Base-by-base conservation (phyloP, 2,797 vertebrate genomes). In the Galago senegalensis region DNA sequence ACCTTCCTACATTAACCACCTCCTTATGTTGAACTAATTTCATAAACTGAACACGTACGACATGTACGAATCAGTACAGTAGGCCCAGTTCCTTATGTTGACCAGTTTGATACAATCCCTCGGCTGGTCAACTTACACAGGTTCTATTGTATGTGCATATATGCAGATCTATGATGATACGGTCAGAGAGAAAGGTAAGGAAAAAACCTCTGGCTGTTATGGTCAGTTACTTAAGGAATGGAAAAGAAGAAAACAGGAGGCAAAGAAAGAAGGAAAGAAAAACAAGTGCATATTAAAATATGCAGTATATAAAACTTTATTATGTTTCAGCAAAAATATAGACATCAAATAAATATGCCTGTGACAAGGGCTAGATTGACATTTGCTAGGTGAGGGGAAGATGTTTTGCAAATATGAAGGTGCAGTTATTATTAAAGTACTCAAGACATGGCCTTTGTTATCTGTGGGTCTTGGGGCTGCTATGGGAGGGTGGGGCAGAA, bases 401-500 rank as follows among this genome's bases (percentile, higher is more conserved):
- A 10, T 34, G 37, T 60, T 46, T 43, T 25, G 73, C 73, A 46
- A 72, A 34, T 17, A 25, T 14, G 29, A 58, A 86, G 37, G 29
- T 7, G 10, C 7, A 37, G 17, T 60, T 29, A 58, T 46, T 72
- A 31, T n/a, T 60, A 60, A 76, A 80, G 84, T 25, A 83, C 67
- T 25, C 40, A 20, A 91, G 72, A 61, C 40, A 34, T 6, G 18
- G 18, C 87, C 72, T 80, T 76, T 79, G 67, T 77, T 58, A 72
- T 37, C 29, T 16, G 13, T 49, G 40, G 75, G 46, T 21, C 77
- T 56, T 25, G 61, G 40, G 27, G 72, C 31, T 49, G n/a, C 31
- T 31, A 0, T 29, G 11, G 20, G 4, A 7, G 18, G 18, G 21
- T 5, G 7, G 16, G 3, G 40, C 8, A 3, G 23, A n/a, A 16